Conservation (phyloP, 1,140 invertebrate species). For the Drosophila kurseongensis region DNA sequence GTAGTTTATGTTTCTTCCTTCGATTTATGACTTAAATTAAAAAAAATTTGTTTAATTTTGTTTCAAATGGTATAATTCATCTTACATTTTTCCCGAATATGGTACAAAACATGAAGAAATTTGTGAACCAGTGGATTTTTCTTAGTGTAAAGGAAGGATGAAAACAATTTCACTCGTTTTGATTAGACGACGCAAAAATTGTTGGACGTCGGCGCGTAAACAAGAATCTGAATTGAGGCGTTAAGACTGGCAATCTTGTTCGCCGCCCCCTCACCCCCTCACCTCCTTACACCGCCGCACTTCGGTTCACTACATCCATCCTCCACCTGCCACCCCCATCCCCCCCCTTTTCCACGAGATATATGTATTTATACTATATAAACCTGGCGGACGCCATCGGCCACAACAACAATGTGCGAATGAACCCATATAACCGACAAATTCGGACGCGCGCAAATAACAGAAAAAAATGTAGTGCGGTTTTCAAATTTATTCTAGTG, state of each 20-base stretch:
- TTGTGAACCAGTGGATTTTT: neutral
- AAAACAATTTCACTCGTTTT: constrained; percentile 58
- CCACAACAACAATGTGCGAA: constrained; percentile 49
- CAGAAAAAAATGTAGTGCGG: constrained; percentile 52
- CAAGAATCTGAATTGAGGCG: constrained; percentile 52
- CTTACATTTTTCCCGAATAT: no score
- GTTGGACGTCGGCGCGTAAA: constrained; percentile 69
- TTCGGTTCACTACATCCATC: neutral
- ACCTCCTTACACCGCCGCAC: no score
- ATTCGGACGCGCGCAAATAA: constrained; percentile 41
- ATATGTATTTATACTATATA: constrained; percentile 14
- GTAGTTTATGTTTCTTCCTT: no score
- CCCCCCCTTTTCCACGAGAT: constrained; percentile 1
- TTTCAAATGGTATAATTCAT: no score
- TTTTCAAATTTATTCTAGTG: constrained; percentile 67
- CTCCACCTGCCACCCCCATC: constrained; percentile 20
- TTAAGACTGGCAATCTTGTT: constrained; percentile 39
- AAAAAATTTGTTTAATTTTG: no score
- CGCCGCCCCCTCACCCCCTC: neutral
- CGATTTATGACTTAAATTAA: no score
- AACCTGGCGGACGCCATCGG: constrained; percentile 49
- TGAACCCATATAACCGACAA: constrained; percentile 61
- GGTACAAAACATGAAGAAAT: no score
- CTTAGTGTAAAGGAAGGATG: constrained; percentile 24
- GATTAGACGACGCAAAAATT: constrained; percentile 75